A percentile compares a stretch with the other conserved stretches of the same genome.
Conservation (phyloP, 2,797 vertebrate genomes). For the Poecilia gillii region DNA sequence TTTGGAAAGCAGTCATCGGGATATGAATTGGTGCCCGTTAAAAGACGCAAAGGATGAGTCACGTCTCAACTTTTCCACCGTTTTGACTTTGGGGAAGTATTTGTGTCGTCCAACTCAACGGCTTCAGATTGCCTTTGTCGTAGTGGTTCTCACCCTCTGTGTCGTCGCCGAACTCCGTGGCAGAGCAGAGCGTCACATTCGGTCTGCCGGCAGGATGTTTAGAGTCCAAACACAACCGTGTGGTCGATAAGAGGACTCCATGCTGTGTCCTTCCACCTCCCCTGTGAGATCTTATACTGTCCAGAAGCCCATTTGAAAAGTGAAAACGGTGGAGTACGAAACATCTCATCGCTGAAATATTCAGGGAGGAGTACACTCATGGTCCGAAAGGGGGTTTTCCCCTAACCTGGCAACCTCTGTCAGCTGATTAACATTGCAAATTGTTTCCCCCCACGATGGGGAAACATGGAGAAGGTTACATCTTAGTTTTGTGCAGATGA, state of each 20-base stretch:
- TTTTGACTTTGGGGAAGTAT: background rate
- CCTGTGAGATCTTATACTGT: slow-evolving; percentile 11
- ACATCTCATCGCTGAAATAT: background rate
- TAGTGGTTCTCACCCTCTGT: slow-evolving; percentile 1
- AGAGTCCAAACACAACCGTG: slow-evolving; percentile 64
- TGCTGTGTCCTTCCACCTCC: slow-evolving; percentile 40
- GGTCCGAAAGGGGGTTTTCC: background rate
- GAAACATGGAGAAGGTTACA: background rate
- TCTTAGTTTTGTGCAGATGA: background rate
- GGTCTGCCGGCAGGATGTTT: slow-evolving; percentile 70
- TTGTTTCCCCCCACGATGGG: background rate
- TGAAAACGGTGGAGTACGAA: background rate
- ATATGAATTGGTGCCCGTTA: slow-evolving; percentile 28
- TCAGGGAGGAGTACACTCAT: background rate
- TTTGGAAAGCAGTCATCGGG: slow-evolving; percentile 50
- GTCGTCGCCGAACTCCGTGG: slow-evolving; percentile 29
- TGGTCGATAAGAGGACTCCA: slow-evolving; percentile 61
- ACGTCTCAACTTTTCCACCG: slow-evolving; percentile 1
- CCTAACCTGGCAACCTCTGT: background rate
- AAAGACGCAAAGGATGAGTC: slow-evolving; percentile 9
- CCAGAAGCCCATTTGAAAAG: slow-evolving; percentile 5
- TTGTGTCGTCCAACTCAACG: background rate
- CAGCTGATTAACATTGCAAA: background rate
- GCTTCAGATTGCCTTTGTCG: slow-evolving; percentile 16
- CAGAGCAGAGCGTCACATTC: slow-evolving; percentile 28